A percentile compares a stretch with the other conserved stretches of the same genome.
phyloP scores from a whole-genome alignment of 2,113 vertebrate genomes.

The Pseudolaguvia tuberculata region DNA sequence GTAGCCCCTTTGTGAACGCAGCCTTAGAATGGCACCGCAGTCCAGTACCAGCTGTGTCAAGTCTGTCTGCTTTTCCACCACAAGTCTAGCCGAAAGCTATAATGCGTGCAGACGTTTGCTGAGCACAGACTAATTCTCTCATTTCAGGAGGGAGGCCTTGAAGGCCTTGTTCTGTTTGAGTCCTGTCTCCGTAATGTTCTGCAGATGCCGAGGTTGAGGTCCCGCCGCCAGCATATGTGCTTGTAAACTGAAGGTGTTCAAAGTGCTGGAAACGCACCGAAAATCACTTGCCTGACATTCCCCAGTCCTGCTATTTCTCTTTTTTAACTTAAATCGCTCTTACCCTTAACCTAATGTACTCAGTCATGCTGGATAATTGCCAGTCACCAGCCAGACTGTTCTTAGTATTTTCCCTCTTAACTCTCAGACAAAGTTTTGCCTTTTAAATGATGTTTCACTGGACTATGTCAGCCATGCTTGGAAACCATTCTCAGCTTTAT shows the following conservation, averaged over 20 bases:
- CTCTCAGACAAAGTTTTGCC: not conserved
- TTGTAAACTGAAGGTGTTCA: slow-evolving; percentile 25
- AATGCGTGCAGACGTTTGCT: slow-evolving; percentile 43
- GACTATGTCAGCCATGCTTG: not conserved
- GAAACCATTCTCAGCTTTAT: not conserved
- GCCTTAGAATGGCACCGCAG: slow-evolving; percentile 32
- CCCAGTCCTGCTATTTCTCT: not conserved
- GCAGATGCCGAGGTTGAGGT: slow-evolving; percentile 31
- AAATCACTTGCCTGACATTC: slow-evolving; percentile 3
- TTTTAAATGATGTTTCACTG: not conserved
- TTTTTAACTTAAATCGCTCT: not conserved
- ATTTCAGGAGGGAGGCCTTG: slow-evolving; percentile 17
- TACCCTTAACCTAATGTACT: not conserved
- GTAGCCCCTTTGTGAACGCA: slow-evolving; percentile 21
- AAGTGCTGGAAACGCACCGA: not conserved
- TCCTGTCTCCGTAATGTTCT: slow-evolving; percentile 26
- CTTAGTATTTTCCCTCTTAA: not conserved
- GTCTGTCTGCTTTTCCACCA: slow-evolving; percentile 42
- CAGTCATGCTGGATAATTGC: not conserved
- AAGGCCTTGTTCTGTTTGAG: slow-evolving; percentile 23
- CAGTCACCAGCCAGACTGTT: not conserved
- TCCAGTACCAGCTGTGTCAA: slow-evolving; percentile 48
- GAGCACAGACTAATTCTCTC: slow-evolving; percentile 28
- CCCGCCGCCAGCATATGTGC: slow-evolving; percentile 16
- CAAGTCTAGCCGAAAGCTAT: slow-evolving; percentile 37